Evolutionary conservation across 2,797 vertebrate genomes (phyloP).

Genomic region (Microcaecilia unicolor): DNA sequence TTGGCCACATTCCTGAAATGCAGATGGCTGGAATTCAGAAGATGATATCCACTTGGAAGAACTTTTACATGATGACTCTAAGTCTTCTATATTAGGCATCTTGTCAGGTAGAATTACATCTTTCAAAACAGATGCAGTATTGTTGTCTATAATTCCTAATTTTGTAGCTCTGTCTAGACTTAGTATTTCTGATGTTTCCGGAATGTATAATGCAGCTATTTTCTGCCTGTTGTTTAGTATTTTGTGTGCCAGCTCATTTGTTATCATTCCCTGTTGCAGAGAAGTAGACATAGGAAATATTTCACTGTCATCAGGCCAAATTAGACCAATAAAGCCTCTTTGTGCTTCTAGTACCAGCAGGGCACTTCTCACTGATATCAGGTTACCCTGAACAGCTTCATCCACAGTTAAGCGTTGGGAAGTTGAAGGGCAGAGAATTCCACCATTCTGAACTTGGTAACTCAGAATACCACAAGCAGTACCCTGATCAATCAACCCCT

Average conservation of each 20-base stretch:
- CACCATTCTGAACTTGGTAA: conserved; percentile 62
- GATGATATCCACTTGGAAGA: conserved; percentile 73
- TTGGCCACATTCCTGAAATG: conserved; percentile 28
- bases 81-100: conserved; percentile 60
- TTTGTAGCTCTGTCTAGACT: conserved; percentile 58
- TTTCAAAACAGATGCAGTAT: conserved; percentile 65
- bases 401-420: conserved; percentile 69
- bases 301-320: conserved; percentile 78
- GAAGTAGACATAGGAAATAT: conserved; percentile 69
- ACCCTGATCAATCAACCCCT: conserved; percentile 59
- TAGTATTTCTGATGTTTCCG: conserved; percentile 77
- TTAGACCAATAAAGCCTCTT: conserved; percentile 75
- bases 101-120: conserved; percentile 69
- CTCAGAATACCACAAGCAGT: conserved; percentile 59
- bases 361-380: conserved; percentile 78
- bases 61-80: conserved; percentile 50
- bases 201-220: conserved; percentile 86
- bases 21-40: conserved; percentile 58
- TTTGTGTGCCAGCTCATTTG: conserved; percentile 61
- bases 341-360: conserved; percentile 79
- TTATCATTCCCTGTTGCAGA: conserved; percentile 62
- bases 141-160: conserved; percentile 64
- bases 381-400: conserved; percentile 81
- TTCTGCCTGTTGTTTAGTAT: conserved; percentile 66
- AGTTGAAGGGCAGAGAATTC: conserved; percentile 53